A percentile compares a stretch with the other conserved stretches of the same genome.
Conservation (phyloP, 2,113 vertebrate species). For the Erinaceus europaeus region DNA sequence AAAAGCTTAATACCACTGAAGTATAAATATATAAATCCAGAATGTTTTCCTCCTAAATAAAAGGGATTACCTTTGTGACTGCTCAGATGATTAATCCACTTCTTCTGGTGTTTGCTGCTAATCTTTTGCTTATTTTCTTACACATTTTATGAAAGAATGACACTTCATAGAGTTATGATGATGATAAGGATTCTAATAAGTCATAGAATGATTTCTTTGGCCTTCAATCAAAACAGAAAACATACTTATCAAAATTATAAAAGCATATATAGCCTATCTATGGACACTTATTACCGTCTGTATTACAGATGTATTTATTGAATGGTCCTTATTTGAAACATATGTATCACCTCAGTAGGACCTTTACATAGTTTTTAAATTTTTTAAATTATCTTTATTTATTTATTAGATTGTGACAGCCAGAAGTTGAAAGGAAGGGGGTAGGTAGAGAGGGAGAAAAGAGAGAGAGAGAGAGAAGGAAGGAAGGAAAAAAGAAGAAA, state of each 20-base stretch:
- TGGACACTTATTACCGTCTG: too few relatives aligned
- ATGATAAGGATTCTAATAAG: neutral
- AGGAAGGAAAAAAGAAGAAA: too few relatives aligned
- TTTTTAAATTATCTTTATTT: neutral
- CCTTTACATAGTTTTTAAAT: neutral
- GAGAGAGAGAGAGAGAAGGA: too few relatives aligned
- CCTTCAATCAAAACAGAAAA: neutral
- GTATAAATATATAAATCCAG: conserved; percentile 35
- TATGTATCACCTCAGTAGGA: neutral
- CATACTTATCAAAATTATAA: neutral
- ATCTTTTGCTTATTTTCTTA: conserved; percentile 32
- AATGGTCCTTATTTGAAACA: neutral
- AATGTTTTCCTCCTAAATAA: conserved; percentile 28
- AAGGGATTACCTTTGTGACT: conserved; percentile 44
- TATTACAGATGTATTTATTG: too few relatives aligned
- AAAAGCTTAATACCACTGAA: neutral
- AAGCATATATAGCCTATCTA: neutral
- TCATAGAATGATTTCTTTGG: neutral
- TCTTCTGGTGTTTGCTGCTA: neutral
- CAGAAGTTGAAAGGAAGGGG: too few relatives aligned
- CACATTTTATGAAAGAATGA: neutral
- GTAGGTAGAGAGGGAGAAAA: too few relatives aligned
- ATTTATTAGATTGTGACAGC: neutral
- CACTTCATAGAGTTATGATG: neutral
- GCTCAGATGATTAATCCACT: conserved; percentile 34